Base-by-base conservation (phyloP, 2,888 invertebrate species). In the Criorhina ranunculi region DNA sequence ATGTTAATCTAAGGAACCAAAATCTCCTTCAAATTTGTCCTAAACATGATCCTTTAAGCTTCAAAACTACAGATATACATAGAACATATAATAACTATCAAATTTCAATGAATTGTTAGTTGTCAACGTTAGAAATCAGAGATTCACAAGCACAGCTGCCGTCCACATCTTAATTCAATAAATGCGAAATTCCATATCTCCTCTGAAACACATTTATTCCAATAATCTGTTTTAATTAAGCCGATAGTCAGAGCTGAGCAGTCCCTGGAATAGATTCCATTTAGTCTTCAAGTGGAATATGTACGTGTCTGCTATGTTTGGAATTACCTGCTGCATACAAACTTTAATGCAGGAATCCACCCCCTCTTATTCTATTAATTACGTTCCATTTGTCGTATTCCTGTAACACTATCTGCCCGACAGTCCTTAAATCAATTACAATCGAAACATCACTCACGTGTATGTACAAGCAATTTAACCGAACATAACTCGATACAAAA, bases 171-270 rank as follows among this genome's bases (percentile, higher is more conserved):
- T 33, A 55, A 67, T 19, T 49, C 15, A 46, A 70, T 59, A 29
- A 37, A 59, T 29, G 12, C 49, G 31, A 49, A 72, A 60, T 59
- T 72, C 12, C 64, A 80, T 46, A 62, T 67, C 73, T 59, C 7
- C 5, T 5, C 15, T 17, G 4, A 42, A 75, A 29, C 55, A 55
- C 29, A 55, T 66, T 67, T 46, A 64, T 55, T 37, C 55, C 15
- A 53, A 35, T 62, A 60, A 82, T 82, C 70, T 40, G 5, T 53
- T 66, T 83, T 69, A 73, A 78, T 78, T 73, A 78, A 78, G 72
- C 55, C 60, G 33, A 67, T 62, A 31, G 5, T 5, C 49, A 12
- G 12, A 51, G n/a, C 35, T 5, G 9, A 15, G 33, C 15, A 37
- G 40, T 44, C 11, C 9, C 29, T 3, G 12, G 7, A 46, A 24